Base-by-base conservation (phyloP, 1,140 invertebrate species). In the Macrosteles quadrilineatus region DNA sequence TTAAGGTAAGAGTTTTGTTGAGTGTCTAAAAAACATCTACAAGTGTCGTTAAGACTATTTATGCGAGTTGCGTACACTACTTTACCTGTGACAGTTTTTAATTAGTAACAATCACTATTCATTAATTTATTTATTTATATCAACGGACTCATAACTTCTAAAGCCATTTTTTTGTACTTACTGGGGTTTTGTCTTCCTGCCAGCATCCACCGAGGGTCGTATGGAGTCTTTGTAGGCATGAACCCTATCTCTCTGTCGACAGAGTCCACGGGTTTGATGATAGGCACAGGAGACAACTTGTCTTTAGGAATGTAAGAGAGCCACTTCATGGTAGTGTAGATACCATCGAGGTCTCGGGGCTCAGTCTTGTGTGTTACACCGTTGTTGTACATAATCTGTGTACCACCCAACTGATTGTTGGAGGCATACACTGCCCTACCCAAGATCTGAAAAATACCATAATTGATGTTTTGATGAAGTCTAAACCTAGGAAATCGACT, bases 391-490 rank as follows among this genome's bases (percentile, higher is more conserved):
- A n/a, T n/a, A n/a, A n/a, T 98, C 82, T 98, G 95, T 68, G 95
- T 88, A 69, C 97, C 97, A n/a, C n/a, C 97, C 1, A 99, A 82
- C 82, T 99, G 98, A 82, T 96, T 98, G 82, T 99, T 99, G 53
- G 95, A 98, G n/a, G n/a, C 97, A 82, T 99, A 99, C 0, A 99
- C 97, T 78, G 96, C 92, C 14, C 93, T 86, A 0, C 96, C n/a
- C 96, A 11, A 97, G n/a, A n/a, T n/a, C n/a, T n/a, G n/a, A n/a
- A n/a, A n/a, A n/a, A n/a, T n/a, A n/a, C n/a, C n/a, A n/a, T n/a
- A n/a, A n/a, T n/a, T n/a, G n/a, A n/a, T n/a, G n/a, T n/a, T n/a
- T n/a, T n/a, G n/a, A n/a, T n/a, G n/a, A n/a, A n/a, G n/a, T n/a
- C n/a, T n/a, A n/a, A n/a, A n/a, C n/a, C n/a, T n/a, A n/a, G n/a